Evolutionary conservation across 2,113 vertebrate genomes (phyloP), one percentile per base, ranked within the genome.

Genomic region (Fregetta grallaria): DNA sequence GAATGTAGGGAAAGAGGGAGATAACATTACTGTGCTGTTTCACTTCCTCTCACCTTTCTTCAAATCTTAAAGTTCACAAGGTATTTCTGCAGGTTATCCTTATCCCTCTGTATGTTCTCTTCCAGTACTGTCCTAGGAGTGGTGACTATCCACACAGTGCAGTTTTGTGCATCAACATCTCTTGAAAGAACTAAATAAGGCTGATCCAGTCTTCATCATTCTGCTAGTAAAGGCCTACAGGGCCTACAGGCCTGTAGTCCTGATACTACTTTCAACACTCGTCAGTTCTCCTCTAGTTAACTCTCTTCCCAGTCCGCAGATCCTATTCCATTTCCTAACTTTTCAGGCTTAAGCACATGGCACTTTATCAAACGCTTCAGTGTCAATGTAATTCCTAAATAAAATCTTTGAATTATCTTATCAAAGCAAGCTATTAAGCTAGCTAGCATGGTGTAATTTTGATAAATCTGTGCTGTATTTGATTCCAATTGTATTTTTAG

Each of bases 81-180:
- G 8, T 63, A 36, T 58, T 87, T 86, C 52, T 83, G 9, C 7
- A 73, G 15, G 8, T 73, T 80, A 23, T 72, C 9, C 3, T 23
- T 86, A 56, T 47, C 7, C 20, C 6, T 82, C 34, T 52, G 6
- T 34, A 16, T 56, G 4, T 36, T 68, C 19, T 80, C 20, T 44
- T 44, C 9, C 49, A 56, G 2, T 72, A 27, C 14, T 52, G 10
- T 36, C 13, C 30, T 56, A 47, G 29, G 5, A 13, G 3, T 10
- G 6, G n/a, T 49, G 53, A 16, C 20, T 15, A 19, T 19, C 12
- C 23, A 49, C 1, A 0, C 13, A 61, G 16, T 36, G 25, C 1
- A 4, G n/a, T 70, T 88, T 66, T 74, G 27, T 63, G 20, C 10
- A 65, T 82, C 9, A 22, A 7, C 8, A 23, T 38, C 36, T 79